Evolutionary conservation across 2,797 vertebrate genomes (phyloP).

Genomic region (Allobates femoralis): DNA sequence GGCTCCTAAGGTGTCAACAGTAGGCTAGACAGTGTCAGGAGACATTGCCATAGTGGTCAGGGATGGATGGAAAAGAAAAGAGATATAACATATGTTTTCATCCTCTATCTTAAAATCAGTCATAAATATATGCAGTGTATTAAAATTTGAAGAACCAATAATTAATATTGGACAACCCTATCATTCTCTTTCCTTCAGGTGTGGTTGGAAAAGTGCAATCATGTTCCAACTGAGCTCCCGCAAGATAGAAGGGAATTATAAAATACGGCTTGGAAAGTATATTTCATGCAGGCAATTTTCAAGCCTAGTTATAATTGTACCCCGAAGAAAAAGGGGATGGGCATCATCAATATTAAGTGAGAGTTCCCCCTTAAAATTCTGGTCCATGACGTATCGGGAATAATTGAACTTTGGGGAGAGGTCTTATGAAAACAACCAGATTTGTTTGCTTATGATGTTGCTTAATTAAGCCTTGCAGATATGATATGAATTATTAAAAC

Average conservation of each 20-base stretch:
- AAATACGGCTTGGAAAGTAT: not conserved
- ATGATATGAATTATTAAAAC: constrained; percentile 48
- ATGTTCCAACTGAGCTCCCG: not conserved
- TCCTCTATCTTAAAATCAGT: too few relatives aligned
- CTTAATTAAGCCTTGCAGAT: constrained; percentile 43
- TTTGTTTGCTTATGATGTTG: constrained; percentile 8
- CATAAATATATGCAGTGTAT: too few relatives aligned
- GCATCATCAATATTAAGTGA: not conserved
- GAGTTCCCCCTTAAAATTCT: constrained; percentile 27
- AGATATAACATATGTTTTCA: too few relatives aligned
- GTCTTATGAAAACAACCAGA: constrained; percentile 11
- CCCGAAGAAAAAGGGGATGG: not conserved
- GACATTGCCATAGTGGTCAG: too few relatives aligned
- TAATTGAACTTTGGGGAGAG: constrained; percentile 7
- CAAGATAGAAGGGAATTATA: not conserved
- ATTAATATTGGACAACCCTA: not conserved
- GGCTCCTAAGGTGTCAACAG: too few relatives aligned
- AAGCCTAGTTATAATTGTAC: not conserved
- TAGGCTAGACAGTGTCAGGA: too few relatives aligned
- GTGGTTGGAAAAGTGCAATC: not conserved
- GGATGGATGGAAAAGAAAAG: too few relatives aligned
- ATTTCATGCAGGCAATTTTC: not conserved
- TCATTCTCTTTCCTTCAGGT: not conserved
- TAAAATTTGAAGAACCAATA: too few relatives aligned
- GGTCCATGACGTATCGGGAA: not conserved